These are phyloP conservation scores for Plagodis pulveraria DNA, from an alignment of 2,888 invertebrate species.

Conservation along the genomic window DNA sequence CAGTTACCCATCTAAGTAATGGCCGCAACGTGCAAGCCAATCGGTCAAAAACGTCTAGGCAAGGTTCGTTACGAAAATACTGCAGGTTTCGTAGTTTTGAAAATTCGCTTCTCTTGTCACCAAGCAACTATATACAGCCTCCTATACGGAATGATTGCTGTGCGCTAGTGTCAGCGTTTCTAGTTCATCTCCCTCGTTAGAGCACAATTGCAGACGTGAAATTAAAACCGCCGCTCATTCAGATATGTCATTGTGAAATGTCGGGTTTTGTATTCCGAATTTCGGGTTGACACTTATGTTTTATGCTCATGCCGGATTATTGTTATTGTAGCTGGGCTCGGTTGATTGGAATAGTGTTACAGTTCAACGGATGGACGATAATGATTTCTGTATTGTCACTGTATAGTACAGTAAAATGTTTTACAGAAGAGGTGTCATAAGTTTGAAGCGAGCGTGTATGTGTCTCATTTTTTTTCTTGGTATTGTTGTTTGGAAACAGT, in stretches of 20 bases:
- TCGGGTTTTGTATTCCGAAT: slow-evolving; percentile 15
- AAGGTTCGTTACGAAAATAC: too few species aligned
- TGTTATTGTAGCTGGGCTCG: neutral
- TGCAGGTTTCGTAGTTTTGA: too few species aligned
- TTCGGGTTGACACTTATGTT: slow-evolving; percentile 13
- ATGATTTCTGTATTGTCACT: too few species aligned
- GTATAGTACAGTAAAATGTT: too few species aligned
- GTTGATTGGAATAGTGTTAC: neutral
- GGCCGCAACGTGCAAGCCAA: too few species aligned
- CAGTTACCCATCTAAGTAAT: too few species aligned
- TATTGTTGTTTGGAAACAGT: too few species aligned
- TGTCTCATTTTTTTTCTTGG: too few species aligned
- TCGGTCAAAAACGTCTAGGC: too few species aligned
- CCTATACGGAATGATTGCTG: slow-evolving; percentile 70
- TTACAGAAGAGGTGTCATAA: too few species aligned
- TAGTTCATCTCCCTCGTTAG: slow-evolving; percentile 78
- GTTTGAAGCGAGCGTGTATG: too few species aligned
- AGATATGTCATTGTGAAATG: slow-evolving; percentile 40
- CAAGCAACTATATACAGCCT: slow-evolving; percentile 27
- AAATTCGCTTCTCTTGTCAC: slow-evolving; percentile 48
- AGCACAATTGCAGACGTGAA: slow-evolving; percentile 70
- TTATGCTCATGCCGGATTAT: neutral
- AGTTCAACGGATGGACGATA: neutral
- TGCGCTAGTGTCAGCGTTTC: slow-evolving; percentile 80
- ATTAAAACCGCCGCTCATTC: slow-evolving; percentile 70